phyloP scores from a whole-genome alignment of 1,140 invertebrate species.

The Dinoponera quadriceps region DNA sequence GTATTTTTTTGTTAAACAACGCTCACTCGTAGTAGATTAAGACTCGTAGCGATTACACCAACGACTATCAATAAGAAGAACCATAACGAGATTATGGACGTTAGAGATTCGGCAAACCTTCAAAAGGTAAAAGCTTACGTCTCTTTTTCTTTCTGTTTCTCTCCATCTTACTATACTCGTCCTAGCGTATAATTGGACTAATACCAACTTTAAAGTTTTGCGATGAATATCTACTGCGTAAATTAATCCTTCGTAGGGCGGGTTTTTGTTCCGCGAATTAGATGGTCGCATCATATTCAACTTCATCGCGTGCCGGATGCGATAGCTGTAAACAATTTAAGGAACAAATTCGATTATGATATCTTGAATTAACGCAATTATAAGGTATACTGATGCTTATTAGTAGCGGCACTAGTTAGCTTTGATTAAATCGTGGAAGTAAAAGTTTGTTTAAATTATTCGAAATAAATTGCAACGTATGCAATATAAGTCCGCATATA shows the following conservation, averaged over 20 bases:
- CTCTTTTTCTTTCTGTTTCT: no score
- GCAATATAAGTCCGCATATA: no score
- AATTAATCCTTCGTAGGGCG: neutral
- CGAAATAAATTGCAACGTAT: no score
- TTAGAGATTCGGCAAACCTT: neutral
- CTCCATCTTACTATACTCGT: no score
- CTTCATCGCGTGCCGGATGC: neutral
- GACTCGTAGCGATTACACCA: neutral
- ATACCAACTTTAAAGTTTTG: constrained; percentile 2
- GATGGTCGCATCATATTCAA: neutral
- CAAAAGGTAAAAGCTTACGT: neutral
- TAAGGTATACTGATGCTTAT: no score
- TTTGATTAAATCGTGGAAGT: no score
- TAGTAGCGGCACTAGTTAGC: no score
- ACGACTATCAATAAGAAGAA: neutral
- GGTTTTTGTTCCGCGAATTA: neutral
- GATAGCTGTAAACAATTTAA: neutral
- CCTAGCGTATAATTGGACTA: no score
- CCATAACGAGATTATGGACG: neutral
- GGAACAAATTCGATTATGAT: neutral
- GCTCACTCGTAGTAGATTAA: constrained; percentile 17
- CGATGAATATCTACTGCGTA: constrained; percentile 7
- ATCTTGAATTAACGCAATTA: neutral
- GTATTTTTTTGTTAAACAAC: neutral
- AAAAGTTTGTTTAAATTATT: no score